phyloP scores from a whole-genome alignment of 2,797 vertebrate genomes.

The Acanthopagrus latus region DNA sequence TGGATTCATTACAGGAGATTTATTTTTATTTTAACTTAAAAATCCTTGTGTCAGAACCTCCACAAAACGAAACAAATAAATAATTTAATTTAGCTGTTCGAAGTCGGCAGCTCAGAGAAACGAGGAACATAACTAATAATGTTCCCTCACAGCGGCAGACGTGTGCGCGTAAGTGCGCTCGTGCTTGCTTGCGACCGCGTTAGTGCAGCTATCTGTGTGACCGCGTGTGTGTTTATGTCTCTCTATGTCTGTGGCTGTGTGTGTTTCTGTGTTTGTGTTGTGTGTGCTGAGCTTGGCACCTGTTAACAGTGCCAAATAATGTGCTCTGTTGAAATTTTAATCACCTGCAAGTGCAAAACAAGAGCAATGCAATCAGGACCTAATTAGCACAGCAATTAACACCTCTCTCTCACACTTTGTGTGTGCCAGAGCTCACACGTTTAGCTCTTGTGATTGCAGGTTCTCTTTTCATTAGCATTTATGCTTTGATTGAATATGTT shows the following conservation, averaged over 20 bases:
- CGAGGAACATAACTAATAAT: constrained; percentile 19
- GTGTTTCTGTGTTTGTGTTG: constrained; percentile 65
- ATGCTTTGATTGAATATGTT: constrained; percentile 82
- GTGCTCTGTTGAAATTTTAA: constrained; percentile 99
- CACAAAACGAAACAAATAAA: constrained; percentile 20
- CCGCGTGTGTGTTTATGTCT: constrained; percentile 21
- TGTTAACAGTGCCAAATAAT: constrained; percentile 99
- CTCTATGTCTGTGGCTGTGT: constrained; percentile 31
- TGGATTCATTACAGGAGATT: background rate
- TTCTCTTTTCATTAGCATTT: constrained; percentile 83
- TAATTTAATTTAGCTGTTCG: constrained; percentile 74
- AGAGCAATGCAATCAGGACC: constrained; percentile 99
- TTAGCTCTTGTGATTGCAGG: constrained; percentile 74
- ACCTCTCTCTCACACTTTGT: constrained; percentile 88
- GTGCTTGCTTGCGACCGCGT: background rate
- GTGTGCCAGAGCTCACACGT: constrained; percentile 80
- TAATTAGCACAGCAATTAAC: constrained; percentile 99
- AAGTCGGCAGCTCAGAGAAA: constrained; percentile 80
- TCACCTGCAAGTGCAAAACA: constrained; percentile 99
- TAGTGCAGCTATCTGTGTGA: background rate
- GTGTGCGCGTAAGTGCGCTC: constrained; percentile 3
- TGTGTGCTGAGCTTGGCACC: constrained; percentile 85
- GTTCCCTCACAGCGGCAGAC: constrained; percentile 23
- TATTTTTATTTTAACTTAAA: constrained; percentile 1
- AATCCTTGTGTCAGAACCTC: background rate